These are phyloP conservation scores for Hymenopus coronatus DNA, from an alignment of 2,888 invertebrate species.

Conservation along the genomic window DNA sequence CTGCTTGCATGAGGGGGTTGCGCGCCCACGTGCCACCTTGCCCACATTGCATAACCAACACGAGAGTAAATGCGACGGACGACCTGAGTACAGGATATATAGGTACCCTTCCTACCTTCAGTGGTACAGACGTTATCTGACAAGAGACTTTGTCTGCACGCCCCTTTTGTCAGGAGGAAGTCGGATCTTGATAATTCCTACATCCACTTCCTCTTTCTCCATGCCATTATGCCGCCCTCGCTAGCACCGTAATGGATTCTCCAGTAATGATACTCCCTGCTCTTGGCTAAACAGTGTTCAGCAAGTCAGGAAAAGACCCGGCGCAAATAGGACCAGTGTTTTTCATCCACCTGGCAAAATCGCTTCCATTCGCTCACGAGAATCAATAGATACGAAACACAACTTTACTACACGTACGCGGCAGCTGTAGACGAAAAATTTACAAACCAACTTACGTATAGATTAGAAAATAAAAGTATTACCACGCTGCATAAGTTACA, in stretches of 20 bases:
- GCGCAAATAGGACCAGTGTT: neutral
- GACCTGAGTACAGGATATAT: no score
- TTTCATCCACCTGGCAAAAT: neutral
- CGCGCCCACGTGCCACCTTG: no score
- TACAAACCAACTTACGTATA: no score
- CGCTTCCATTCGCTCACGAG: neutral
- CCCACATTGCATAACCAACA: no score
- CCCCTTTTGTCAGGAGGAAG: neutral
- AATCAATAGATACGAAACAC: neutral
- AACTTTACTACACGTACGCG: no score
- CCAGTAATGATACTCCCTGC: neutral
- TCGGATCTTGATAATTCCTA: neutral
- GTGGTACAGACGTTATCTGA: neutral
- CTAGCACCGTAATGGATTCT: neutral
- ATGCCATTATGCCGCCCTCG: neutral
- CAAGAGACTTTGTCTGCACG: neutral
- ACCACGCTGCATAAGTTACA: no score
- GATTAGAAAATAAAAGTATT: no score
- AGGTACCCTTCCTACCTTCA: neutral
- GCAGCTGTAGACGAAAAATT: no score
- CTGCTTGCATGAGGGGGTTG: no score
- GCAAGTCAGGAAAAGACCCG: neutral
- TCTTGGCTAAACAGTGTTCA: neutral
- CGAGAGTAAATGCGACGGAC: no score
- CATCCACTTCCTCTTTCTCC: neutral